These are phyloP conservation scores for Endomychus coccineus DNA, from an alignment of 2,888 invertebrate genomes.

Conservation along the genomic window DNA sequence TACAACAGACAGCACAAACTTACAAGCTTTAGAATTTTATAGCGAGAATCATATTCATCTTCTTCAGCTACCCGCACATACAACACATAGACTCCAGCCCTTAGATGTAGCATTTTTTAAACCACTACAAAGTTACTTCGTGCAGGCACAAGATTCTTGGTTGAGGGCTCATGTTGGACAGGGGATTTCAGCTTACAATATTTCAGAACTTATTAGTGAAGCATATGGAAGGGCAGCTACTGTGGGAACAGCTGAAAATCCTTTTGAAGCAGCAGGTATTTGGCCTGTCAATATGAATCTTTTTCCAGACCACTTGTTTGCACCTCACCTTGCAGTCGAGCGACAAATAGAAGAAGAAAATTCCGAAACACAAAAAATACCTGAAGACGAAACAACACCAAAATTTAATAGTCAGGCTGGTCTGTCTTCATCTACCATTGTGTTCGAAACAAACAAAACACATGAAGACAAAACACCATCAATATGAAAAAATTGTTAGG, in stretches of 20 bases:
- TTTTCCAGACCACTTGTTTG: slow-evolving; percentile 18
- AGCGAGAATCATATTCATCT: slow-evolving; percentile 25
- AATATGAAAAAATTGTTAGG: too few species aligned
- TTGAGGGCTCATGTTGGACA: slow-evolving; percentile 16
- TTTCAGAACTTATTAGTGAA: slow-evolving; percentile 19
- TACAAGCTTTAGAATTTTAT: slow-evolving; percentile 22
- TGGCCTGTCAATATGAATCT: slow-evolving; percentile 21
- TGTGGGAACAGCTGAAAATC: slow-evolving; percentile 17
- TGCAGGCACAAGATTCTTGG: slow-evolving; percentile 19
- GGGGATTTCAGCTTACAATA: slow-evolving; percentile 16
- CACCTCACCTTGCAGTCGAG: too few species aligned
- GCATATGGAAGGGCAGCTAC: slow-evolving; percentile 21
- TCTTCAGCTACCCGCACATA: slow-evolving; percentile 25
- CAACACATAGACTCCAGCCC: too few species aligned
- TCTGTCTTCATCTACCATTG: too few species aligned
- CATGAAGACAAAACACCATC: too few species aligned
- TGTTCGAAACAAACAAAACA: too few species aligned
- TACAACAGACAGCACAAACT: slow-evolving; percentile 18
- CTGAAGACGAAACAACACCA: too few species aligned
- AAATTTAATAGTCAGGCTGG: too few species aligned
- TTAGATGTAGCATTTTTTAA: slow-evolving; percentile 22
- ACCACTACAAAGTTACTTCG: slow-evolving; percentile 19
- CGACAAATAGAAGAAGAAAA: too few species aligned
- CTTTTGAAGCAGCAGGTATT: slow-evolving; percentile 19
- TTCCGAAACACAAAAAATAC: too few species aligned